Evolutionary conservation across 2,113 vertebrate species (phyloP), one percentile per base, ranked within the genome.

Genomic region (Coptodon bakossiorum): DNA sequence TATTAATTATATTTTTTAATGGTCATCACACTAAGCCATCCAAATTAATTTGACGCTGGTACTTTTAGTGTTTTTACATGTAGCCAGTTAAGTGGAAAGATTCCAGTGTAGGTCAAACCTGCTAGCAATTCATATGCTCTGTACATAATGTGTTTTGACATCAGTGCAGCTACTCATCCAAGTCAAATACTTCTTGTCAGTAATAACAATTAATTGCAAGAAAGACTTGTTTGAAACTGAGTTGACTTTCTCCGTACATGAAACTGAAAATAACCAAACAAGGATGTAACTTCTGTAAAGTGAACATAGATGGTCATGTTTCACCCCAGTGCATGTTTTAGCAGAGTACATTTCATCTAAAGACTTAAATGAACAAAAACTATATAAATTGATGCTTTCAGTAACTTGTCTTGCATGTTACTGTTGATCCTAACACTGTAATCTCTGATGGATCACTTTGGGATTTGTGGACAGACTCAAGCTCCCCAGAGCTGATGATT

Each of bases 81-180:
- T 73, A 73, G 68, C 13, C 6, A 3, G 45, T 9, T 24, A 80
- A 80, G 52, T 80, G 78, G n/a, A 16, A 53, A 13, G 29, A 50
- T n/a, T 45, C 22, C 40, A 9, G 9, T 0, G n/a, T 71, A 71
- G 66, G 63, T 68, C 19, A 68, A 68, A 40, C 22, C 12, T 68
- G 36, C n/a, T 40, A 43, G 66, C n/a, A 14, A 14, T 2, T 43
- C 66, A 71, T 40, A 1, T 6, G 0, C 36, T 27, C 40, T 2
- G 40, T 73, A 43, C 22, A 45, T 45, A 27, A 16, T 45, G n/a
- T 73, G 68, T 73, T 73, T 45, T 73, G 38, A 16, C 68, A 73
- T 45, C 40, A 5, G 40, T 16, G 22, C 5, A 27, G 22, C 68
- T 73, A 27, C 38, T 73, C 68, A 48, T 73, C 22, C 68, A 73